Evolutionary conservation across 2,797 vertebrate genomes (phyloP), one percentile per base, ranked within the genome.

Genomic region (Acrocephalus scirpaceus): DNA sequence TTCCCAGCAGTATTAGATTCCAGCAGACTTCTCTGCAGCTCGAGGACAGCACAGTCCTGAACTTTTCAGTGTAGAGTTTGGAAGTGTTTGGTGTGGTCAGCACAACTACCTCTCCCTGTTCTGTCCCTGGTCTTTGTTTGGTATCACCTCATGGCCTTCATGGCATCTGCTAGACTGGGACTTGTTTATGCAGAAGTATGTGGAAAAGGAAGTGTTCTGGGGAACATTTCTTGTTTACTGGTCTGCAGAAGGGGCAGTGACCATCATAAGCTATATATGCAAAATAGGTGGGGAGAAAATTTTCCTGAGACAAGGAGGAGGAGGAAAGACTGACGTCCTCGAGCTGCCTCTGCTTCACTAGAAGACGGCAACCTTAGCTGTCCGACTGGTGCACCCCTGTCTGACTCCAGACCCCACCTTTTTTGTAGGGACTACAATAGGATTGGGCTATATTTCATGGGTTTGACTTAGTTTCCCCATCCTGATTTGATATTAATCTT

Each of bases 311-410:
- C 7, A 61, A 21, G 40, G 18, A 56, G 34, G 9, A 78, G 47
- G 44, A 85, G 32, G 16, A 32, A 57, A 65, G 27, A 51, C 10
- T 64, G 48, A 40, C 67, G 60, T 11, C 36, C 36, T 82, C 80
- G 54, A 48, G 26, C 30, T 92, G 60, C 54, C 72, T 74, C 50
- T 74, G 38, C 36, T 57, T 60, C 61, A 13, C 50, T 34, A 16
- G 78, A 67, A 76, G 42, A 11, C 4, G 7, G 22, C 27, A 87
- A 58, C 10, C 1, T 54, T 47, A 47, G 10, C 29, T 2, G 1
- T 64, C 44, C 0, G 2, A 9, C 29, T 61, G 38, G 12, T 0
- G 3, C 3, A 0, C 6, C 6, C 21, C 8, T 11, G 1, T 40
- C 77, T 78, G 54, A n/a, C 1, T 56, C 73, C 42, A 53, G 40